Evolutionary conservation across 2,797 vertebrate genomes (phyloP), one percentile per base, ranked within the genome.

Genomic region (Sibirionetta formosa): DNA sequence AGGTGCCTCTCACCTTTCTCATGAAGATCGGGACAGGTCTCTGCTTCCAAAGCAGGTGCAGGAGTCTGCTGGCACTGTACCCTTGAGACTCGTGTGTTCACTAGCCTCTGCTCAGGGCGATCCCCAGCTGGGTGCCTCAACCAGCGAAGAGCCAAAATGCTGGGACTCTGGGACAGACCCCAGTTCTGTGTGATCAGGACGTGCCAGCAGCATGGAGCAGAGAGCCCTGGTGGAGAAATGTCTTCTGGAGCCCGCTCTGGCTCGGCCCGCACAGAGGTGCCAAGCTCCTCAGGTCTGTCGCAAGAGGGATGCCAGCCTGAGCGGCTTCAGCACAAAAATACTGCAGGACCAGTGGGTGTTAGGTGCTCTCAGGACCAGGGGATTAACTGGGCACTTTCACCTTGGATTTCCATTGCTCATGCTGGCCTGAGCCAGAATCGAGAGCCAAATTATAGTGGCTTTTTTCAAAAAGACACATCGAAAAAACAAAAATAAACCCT

Each of bases 401-500:
- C n/a, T 33, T 79, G 77, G 9, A 8, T 70, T 93, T 94, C 69
- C 44, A 36, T 69, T 56, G 58, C 38, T 88, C 17, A 2, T 26
- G 38, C 56, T 48, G 70, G 54, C 11, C 63, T 5, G 2, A 72
- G 35, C n/a, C 56, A 76, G 72, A 26, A 50, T 50, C 40, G 66
- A 33, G 9, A 82, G 18, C 11, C 60, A 68, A 75, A 84, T 38
- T 90, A 48, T 14, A 80, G 71, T 82, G 48, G 35, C 14, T 90
- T 95, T 88, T 95, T 90, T 84, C 66, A 88, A 64, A 93, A 96
- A 92, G 86, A 72, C 58, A 40, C 51, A 48, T 60, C 84, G 83
- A 84, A 95, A 92, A 94, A 91, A 77, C 65, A 86, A 94, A 96
- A 94, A 90, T 79, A 93, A 93, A 90, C 73, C 75, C n/a, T 92